Conservation (phyloP, 2,888 invertebrate genomes). For the Acleris cristana region DNA sequence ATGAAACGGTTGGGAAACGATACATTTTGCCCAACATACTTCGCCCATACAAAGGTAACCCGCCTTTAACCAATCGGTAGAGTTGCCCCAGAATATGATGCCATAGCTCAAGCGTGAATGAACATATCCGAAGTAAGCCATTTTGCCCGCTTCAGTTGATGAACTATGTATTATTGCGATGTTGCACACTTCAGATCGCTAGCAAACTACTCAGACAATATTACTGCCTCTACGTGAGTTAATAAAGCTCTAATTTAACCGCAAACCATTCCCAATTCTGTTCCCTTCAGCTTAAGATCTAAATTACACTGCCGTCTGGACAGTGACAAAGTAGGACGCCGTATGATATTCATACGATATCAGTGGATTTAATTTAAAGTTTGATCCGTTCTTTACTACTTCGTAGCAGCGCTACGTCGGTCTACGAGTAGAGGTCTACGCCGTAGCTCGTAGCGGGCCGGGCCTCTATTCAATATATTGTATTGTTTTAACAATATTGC, state of each 20-base stretch:
- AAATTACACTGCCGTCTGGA: conserved; percentile 8
- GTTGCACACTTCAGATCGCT: conserved; percentile 2
- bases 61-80: no score
- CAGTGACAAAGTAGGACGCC: conserved; percentile 9
- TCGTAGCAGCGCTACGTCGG: not conserved
- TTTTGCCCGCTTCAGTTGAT: no score
- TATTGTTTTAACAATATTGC: no score
- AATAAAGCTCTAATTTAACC: conserved; percentile 2
- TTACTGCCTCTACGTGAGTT: conserved; percentile 25
- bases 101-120: no score
- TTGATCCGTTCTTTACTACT: conserved; percentile 11
- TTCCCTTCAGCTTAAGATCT: not conserved
- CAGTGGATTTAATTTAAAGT: conserved; percentile 25
- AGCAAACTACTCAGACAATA: conserved; percentile 23
- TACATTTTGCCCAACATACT: no score
- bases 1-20: no score
- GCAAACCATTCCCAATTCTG: conserved; percentile 5
- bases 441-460: conserved; percentile 17
- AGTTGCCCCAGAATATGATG: no score
- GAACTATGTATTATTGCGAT: no score
- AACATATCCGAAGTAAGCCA: no score
- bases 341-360: conserved; percentile 21
- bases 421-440: conserved; percentile 12
- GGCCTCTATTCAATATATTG: no score
- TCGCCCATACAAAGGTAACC: no score